phyloP scores from a whole-genome alignment of 2,888 invertebrate species.

The Rhagonycha fulva region DNA sequence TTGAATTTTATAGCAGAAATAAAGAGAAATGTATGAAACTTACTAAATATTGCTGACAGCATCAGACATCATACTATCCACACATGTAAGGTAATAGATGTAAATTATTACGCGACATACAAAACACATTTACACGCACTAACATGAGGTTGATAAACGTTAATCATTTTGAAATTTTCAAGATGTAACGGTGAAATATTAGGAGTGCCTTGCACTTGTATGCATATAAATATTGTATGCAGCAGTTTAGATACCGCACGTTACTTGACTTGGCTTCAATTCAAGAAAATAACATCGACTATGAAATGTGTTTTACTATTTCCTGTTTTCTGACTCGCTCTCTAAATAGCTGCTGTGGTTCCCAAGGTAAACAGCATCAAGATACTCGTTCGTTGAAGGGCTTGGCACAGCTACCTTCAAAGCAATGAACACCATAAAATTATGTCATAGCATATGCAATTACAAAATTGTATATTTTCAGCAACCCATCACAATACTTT shows the following conservation, averaged over 20 bases:
- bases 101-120: not conserved
- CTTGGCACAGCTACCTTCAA: slow-evolving; percentile 18
- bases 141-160: slow-evolving; percentile 16
- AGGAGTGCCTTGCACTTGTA: slow-evolving; percentile 32
- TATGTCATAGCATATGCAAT: slow-evolving; percentile 9
- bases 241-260: slow-evolving; percentile 23
- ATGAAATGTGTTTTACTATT: slow-evolving; percentile 36
- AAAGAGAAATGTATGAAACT: not conserved
- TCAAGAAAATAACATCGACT: slow-evolving; percentile 39
- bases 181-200: slow-evolving; percentile 21
- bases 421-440: slow-evolving; percentile 22
- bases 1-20: not conserved
- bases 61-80: not conserved
- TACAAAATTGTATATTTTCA: not conserved
- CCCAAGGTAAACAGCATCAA: slow-evolving; percentile 28
- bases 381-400: slow-evolving; percentile 16
- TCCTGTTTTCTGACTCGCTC: slow-evolving; percentile 38
- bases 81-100: not conserved
- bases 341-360: slow-evolving; percentile 37
- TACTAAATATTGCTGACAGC: not conserved
- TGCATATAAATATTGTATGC: slow-evolving; percentile 33
- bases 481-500: not conserved
- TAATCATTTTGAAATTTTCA: slow-evolving; percentile 25
- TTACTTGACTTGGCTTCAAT: slow-evolving; percentile 36
- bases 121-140: not conserved